phyloP scores from a whole-genome alignment of 2,888 invertebrate genomes.

The Spilarctia lutea region DNA sequence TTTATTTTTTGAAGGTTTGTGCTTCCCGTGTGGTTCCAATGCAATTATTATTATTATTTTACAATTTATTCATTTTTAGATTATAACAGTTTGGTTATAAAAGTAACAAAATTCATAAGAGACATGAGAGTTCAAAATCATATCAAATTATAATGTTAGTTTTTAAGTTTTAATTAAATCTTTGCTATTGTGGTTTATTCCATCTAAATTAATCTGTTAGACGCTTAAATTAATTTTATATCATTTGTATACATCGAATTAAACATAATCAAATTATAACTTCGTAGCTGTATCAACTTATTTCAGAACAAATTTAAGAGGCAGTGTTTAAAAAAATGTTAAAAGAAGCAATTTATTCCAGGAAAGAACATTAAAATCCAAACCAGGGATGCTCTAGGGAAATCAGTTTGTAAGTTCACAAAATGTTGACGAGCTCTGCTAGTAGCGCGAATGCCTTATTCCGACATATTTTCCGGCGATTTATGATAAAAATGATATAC shows the following conservation, averaged over 20 bases:
- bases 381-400: constrained; percentile 63
- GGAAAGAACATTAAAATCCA: constrained; percentile 68
- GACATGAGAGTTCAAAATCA: background rate
- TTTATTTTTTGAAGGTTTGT: no score
- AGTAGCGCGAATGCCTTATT: constrained; percentile 43
- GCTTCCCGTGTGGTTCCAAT: no score
- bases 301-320: constrained; percentile 12
- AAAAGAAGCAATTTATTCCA: constrained; percentile 60
- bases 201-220: background rate
- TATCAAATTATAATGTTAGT: background rate
- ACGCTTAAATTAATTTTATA: background rate
- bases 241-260: background rate
- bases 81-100: background rate
- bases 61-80: background rate
- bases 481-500: constrained; percentile 48
- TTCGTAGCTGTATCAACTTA: background rate
- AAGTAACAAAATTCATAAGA: background rate
- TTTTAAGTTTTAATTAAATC: background rate
- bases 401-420: constrained; percentile 64
- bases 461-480: constrained; percentile 44
- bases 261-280: background rate
- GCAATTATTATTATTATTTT: no score
- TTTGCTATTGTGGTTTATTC: background rate
- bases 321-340: constrained; percentile 45
- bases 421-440: constrained; percentile 59